phyloP scores from a whole-genome alignment of 2,888 invertebrate species.

The Aspidapion aeneum region DNA sequence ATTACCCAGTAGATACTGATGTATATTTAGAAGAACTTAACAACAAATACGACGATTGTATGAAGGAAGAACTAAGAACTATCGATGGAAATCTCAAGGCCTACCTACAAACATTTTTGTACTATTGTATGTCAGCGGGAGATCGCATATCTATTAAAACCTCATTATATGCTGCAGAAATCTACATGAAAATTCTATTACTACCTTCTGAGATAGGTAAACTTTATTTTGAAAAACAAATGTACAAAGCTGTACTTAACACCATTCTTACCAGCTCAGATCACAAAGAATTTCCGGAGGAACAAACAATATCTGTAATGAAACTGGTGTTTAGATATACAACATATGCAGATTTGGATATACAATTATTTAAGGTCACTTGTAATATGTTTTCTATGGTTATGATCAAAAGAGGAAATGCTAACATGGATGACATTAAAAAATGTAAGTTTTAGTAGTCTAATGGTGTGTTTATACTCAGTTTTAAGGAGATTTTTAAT shows the following conservation, averaged over 20 bases:
- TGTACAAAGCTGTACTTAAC: slow-evolving; percentile 24
- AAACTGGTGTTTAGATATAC: slow-evolving; percentile 21
- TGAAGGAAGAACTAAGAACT: slow-evolving; percentile 27
- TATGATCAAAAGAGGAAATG: slow-evolving; percentile 17
- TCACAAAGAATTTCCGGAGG: slow-evolving; percentile 14
- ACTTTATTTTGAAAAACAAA: slow-evolving; percentile 28
- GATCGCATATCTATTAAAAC: slow-evolving; percentile 26
- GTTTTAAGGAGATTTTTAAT: too few species aligned
- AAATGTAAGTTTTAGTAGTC: slow-evolving; percentile 17
- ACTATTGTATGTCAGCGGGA: slow-evolving; percentile 27
- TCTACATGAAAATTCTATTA: slow-evolving; percentile 29
- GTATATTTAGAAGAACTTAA: slow-evolving; percentile 27
- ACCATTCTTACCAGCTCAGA: slow-evolving; percentile 15
- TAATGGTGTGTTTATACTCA: too few species aligned
- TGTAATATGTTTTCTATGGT: slow-evolving; percentile 24
- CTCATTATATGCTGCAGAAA: slow-evolving; percentile 23
- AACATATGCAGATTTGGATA: slow-evolving; percentile 6
- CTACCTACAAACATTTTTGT: slow-evolving; percentile 31
- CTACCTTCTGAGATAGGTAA: slow-evolving; percentile 28
- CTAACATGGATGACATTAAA: slow-evolving; percentile 13
- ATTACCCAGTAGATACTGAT: slow-evolving; percentile 32
- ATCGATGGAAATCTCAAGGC: slow-evolving; percentile 31
- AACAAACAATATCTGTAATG: slow-evolving; percentile 20
- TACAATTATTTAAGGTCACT: slow-evolving; percentile 18
- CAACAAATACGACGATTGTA: slow-evolving; percentile 25